Evolutionary conservation across 2,797 vertebrate genomes (phyloP), one percentile per base, ranked within the genome.

Genomic region (Rhynchonycteris naso): DNA sequence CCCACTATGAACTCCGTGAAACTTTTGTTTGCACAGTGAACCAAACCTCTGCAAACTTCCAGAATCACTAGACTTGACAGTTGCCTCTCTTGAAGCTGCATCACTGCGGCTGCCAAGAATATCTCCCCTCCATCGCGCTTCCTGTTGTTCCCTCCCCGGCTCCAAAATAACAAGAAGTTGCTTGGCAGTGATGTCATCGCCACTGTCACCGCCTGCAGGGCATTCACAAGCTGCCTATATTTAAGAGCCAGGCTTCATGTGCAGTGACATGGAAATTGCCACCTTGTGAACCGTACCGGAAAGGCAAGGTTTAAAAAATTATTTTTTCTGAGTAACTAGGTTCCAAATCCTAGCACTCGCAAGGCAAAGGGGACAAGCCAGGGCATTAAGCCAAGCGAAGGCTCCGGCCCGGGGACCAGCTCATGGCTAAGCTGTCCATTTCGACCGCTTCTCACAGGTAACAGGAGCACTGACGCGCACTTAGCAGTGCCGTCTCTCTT

Each of bases 221-320:
- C 95, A 72, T 94, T 93, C 96, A 83, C 96, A 97, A n/a, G 94
- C 95, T 65, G 81, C 92, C 93, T 97, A 54, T 96, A 97, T 97
- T 97, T 96, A 97, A 97, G 96, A 96, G 26, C 83, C 80, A 78
- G 93, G 79, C 96, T 97, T 95, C 97, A 90, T 78, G 97, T 83
- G 89, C 94, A 65, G 82, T 93, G 96, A 96, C 97, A 97, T 71
- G 56, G 97, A 97, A 97, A 96, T 93, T 96, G 96, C 96, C 94
- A 96, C 96, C 88, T 96, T 95, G 74, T 84, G 88, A 96, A 89
- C 81, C 7, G 0, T 22, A 74, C 87, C 33, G 10, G 94, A 96
- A 97, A 96, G 65, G 83, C 93, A 93, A 91, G 63, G 80, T 68
- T 79, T 68, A n/a, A 88, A 90, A 94, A 68, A 54, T 72, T 30